A percentile compares a stretch with the other conserved stretches of the same genome.
Conservation (phyloP, 2,113 vertebrate species). For the Crypturellus undulatus region DNA sequence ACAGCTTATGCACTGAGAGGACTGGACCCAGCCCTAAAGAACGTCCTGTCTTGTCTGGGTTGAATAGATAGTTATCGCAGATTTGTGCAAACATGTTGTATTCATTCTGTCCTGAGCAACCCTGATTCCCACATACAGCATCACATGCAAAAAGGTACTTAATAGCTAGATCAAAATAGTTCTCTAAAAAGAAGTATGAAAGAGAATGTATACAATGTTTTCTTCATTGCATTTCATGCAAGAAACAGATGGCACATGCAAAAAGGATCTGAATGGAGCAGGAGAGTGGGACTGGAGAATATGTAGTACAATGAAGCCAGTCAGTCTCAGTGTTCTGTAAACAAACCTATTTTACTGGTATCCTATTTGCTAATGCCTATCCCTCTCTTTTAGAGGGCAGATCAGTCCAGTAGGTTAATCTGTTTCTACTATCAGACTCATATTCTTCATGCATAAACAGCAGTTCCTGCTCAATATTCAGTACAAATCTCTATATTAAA, state of each 20-base stretch:
- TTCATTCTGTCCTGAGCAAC: background rate
- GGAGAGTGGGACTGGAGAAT: background rate
- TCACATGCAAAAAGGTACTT: background rate
- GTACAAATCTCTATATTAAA: background rate
- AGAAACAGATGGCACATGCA: conserved; percentile 4
- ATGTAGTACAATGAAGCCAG: background rate
- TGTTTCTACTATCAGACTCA: fast-evolving
- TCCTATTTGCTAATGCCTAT: background rate
- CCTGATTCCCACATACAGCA: background rate
- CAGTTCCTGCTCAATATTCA: background rate
- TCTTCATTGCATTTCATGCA: background rate
- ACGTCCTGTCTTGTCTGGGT: background rate
- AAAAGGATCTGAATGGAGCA: background rate
- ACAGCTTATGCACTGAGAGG: background rate
- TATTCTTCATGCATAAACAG: background rate
- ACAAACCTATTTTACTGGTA: background rate
- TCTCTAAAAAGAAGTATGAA: background rate
- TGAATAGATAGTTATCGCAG: background rate
- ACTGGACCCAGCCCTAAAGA: background rate
- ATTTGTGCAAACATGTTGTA: background rate
- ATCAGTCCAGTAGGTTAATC: background rate
- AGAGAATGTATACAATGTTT: background rate
- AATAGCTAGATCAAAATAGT: background rate
- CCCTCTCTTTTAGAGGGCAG: background rate
- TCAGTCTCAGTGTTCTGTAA: background rate